Percentiles rank a stretch among this genome's conserved stretches.
These are phyloP conservation scores for Atherix ibis DNA, from an alignment of 2,888 invertebrate genomes.

Conservation along the genomic window DNA sequence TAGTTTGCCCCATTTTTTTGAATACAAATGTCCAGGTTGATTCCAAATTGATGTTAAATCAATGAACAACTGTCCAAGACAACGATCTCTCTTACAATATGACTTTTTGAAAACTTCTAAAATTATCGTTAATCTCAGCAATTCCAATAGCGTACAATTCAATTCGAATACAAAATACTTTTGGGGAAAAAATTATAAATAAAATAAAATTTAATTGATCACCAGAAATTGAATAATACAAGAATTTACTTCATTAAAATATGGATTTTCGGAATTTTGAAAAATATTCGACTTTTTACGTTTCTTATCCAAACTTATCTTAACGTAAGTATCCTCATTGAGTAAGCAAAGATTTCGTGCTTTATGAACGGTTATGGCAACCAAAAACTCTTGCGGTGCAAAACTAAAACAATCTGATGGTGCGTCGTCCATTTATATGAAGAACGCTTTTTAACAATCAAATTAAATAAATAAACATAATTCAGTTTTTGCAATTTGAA, in stretches of 20 bases:
- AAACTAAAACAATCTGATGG: slow-evolving; percentile 24
- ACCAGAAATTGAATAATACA: neutral
- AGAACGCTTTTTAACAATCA: too few relatives aligned
- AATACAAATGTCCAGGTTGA: slow-evolving; percentile 64
- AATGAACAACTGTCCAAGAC: slow-evolving; percentile 43
- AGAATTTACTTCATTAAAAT: slow-evolving; percentile 46
- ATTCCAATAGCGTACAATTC: slow-evolving; percentile 37
- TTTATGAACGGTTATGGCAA: slow-evolving; percentile 50
- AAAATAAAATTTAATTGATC: slow-evolving; percentile 11
- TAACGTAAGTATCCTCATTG: slow-evolving; percentile 43
- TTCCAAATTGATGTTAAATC: slow-evolving; percentile 57
- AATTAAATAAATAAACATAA: too few relatives aligned
- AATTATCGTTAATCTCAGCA: slow-evolving; percentile 41
- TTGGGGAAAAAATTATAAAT: too few relatives aligned
- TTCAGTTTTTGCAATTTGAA: too few relatives aligned
- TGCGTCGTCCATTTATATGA: slow-evolving; percentile 18
- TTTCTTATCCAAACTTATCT: slow-evolving; percentile 44
- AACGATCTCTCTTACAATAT: slow-evolving; percentile 33
- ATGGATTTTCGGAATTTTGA: slow-evolving; percentile 44
- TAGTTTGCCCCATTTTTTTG: slow-evolving; percentile 74
- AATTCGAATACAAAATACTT: slow-evolving; percentile 59
- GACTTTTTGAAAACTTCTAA: slow-evolving; percentile 41
- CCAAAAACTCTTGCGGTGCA: slow-evolving; percentile 34
- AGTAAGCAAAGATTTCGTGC: slow-evolving; percentile 40
- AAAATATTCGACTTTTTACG: slow-evolving; percentile 41